phyloP scores from a whole-genome alignment of 2,888 invertebrate species.

The Dynastes maya region DNA sequence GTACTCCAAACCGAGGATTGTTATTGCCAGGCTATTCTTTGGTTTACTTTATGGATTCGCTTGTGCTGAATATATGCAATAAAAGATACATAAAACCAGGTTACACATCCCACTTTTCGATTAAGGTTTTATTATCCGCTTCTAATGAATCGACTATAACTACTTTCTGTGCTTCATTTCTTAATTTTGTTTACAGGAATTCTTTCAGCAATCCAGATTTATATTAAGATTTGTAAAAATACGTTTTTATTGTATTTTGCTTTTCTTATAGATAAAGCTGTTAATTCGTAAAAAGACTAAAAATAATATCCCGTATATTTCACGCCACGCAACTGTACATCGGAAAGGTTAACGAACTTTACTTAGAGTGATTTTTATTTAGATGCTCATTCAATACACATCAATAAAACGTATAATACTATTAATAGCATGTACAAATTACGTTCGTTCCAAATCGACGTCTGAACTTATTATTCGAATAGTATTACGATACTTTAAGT shows the following conservation, averaged over 20 bases:
- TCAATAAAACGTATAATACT: slow-evolving; percentile 29
- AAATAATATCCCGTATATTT: too few species aligned
- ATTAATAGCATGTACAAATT: slow-evolving; percentile 11
- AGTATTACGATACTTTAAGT: neutral
- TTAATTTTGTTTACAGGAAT: neutral
- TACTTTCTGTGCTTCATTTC: neutral
- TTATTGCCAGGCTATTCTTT: neutral
- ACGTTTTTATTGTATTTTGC: too few species aligned
- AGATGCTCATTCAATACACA: slow-evolving; percentile 17
- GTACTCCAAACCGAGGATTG: too few species aligned
- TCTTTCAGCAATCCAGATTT: neutral
- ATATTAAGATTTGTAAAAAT: too few species aligned
- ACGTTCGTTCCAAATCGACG: neutral
- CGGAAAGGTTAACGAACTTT: slow-evolving; percentile 22
- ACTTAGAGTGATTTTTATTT: slow-evolving; percentile 21
- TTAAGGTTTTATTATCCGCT: slow-evolving; percentile 15
- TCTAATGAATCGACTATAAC: slow-evolving; percentile 13
- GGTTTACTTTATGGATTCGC: slow-evolving; percentile 5
- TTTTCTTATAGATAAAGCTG: too few species aligned
- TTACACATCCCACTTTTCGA: slow-evolving; percentile 6
- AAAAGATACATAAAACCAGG: slow-evolving; percentile 6
- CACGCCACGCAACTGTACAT: neutral
- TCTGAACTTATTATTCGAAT: neutral
- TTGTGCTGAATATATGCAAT: slow-evolving; percentile 1
- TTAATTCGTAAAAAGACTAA: too few species aligned